Conservation (phyloP, 2,797 vertebrate species). For the Gymnopithys bicolor region DNA sequence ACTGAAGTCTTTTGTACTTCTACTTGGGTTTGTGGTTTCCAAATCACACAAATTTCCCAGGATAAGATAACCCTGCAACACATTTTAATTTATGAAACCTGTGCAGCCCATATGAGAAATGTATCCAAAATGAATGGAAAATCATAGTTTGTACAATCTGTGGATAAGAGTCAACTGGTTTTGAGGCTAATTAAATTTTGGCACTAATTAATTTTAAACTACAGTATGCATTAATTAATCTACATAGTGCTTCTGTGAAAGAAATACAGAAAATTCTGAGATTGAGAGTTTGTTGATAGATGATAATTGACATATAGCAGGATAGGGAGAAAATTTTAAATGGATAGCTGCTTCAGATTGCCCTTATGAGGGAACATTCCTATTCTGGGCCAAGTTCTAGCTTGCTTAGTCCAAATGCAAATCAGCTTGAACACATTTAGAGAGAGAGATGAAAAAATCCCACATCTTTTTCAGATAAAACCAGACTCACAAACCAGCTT, state of each 20-base stretch:
- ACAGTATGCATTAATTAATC: neutral
- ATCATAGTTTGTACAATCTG: neutral
- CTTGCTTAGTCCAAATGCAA: neutral
- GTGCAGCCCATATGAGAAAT: neutral
- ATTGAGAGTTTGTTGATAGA: neutral
- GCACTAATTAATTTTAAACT: neutral
- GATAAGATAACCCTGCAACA: neutral
- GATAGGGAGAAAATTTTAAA: neutral
- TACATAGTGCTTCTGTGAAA: neutral
- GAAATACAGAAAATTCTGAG: neutral
- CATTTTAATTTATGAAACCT: neutral
- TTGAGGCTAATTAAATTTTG: conserved; percentile 8
- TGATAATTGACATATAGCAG: neutral
- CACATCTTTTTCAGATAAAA: neutral
- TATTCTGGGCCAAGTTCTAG: neutral
- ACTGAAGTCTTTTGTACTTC: neutral
- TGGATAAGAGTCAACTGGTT: neutral
- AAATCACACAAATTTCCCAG: conserved; percentile 4
- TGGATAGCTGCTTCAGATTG: neutral
- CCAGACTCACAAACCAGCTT: neutral
- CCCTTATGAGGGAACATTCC: neutral
- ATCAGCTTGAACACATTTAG: neutral
- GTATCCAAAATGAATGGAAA: conserved; percentile 1
- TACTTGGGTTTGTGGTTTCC: neutral
- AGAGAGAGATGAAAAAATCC: neutral